Conservation (phyloP, 2,888 invertebrate genomes). For the Drosophila barbarae region DNA sequence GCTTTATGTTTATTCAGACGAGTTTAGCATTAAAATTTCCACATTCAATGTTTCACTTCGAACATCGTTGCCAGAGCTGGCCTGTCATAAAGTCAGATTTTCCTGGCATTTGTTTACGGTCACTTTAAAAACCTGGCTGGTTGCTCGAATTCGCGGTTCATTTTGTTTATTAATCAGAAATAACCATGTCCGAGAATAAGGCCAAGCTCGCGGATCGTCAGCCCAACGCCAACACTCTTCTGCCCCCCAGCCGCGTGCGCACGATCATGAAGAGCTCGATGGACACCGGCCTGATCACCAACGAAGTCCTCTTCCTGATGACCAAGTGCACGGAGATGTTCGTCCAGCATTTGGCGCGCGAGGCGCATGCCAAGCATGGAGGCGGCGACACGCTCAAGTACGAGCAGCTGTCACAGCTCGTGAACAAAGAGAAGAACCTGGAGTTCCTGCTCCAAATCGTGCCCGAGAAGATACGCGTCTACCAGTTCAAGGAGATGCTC, state of each 20-base stretch:
- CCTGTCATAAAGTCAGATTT: background rate
- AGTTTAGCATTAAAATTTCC: background rate
- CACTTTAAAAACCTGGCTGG: background rate
- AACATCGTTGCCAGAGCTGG: background rate
- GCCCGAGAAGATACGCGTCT: slow-evolving; percentile 77
- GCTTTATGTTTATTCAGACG: background rate
- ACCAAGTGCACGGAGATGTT: slow-evolving; percentile 77
- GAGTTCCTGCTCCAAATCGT: slow-evolving; percentile 78
- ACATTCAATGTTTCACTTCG: background rate
- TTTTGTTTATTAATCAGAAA: slow-evolving; percentile 2
- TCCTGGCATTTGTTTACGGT: no score
- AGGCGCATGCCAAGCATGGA: slow-evolving; percentile 54
- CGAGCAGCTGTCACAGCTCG: slow-evolving; percentile 74
- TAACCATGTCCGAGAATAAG: background rate
- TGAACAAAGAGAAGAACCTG: slow-evolving; percentile 69
- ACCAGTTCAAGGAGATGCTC: slow-evolving; percentile 75
- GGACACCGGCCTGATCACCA: slow-evolving; percentile 75
- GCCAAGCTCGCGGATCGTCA: background rate
- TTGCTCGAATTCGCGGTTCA: slow-evolving; percentile 2
- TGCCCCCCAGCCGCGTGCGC: slow-evolving; percentile 75
- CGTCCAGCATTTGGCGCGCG: slow-evolving; percentile 74
- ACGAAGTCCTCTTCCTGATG: slow-evolving; percentile 75
- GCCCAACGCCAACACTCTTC: slow-evolving; percentile 59
- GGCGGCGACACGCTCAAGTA: slow-evolving; percentile 66
- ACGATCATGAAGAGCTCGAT: slow-evolving; percentile 79